phyloP scores from a whole-genome alignment of 2,113 vertebrate species.

The Platysteira castanea region DNA sequence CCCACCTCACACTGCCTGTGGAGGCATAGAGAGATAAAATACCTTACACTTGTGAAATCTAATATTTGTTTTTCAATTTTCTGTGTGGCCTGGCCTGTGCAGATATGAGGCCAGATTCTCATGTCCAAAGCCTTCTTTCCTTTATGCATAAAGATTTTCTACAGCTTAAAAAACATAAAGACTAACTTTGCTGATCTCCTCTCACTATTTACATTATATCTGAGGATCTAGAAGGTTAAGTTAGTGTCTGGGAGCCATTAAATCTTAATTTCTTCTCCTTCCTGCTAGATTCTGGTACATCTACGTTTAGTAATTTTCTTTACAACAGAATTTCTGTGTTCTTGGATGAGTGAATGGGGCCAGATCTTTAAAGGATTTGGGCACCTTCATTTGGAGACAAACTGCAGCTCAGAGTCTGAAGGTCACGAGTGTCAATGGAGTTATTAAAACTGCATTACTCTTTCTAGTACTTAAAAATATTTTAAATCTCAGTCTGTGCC shows the following conservation, averaged over 20 bases:
- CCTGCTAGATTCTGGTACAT: neutral
- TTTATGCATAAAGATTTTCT: neutral
- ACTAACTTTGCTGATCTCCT: neutral
- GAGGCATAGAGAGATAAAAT: accelerated
- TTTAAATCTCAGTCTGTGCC: neutral
- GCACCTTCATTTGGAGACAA: neutral
- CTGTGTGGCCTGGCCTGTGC: neutral
- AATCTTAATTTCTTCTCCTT: neutral
- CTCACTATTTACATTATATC: neutral
- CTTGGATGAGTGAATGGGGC: neutral
- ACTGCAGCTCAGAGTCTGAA: neutral
- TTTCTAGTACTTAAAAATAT: neutral
- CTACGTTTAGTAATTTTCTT: neutral
- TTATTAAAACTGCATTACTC: neutral
- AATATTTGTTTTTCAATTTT: neutral
- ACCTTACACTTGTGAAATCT: neutral
- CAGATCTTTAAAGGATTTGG: neutral
- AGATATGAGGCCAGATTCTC: neutral
- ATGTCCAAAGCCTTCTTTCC: neutral
- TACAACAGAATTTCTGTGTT: neutral
- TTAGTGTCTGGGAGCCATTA: neutral
- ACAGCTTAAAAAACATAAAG: neutral
- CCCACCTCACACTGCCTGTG: neutral
- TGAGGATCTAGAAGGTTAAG: neutral
- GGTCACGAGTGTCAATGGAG: neutral